phyloP scores from a whole-genome alignment of 2,113 vertebrate species.

The Tachysurus fulvidraco region DNA sequence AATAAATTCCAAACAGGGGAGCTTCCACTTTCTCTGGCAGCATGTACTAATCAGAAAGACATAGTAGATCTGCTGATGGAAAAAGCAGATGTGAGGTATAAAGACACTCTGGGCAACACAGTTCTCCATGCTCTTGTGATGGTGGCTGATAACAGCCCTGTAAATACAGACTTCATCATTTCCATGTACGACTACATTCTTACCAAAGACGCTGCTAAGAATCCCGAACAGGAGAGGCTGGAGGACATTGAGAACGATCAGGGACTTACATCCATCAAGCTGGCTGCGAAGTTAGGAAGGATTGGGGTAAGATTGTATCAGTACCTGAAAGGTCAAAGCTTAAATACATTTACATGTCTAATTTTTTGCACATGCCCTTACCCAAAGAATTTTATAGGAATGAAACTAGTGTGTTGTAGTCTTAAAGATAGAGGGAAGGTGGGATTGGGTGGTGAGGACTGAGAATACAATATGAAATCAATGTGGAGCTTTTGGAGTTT shows the following conservation, averaged over 20 bases:
- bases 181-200: slow-evolving; percentile 90
- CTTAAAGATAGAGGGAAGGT: neutral
- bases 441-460: neutral
- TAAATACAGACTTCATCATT: slow-evolving; percentile 89
- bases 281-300: slow-evolving; percentile 91
- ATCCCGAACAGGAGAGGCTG: slow-evolving; percentile 77
- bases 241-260: slow-evolving; percentile 84
- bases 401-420: neutral
- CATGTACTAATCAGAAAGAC: slow-evolving; percentile 93
- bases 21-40: slow-evolving; percentile 89
- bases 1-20: slow-evolving; percentile 78
- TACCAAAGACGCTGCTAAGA: slow-evolving; percentile 74
- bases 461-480: neutral
- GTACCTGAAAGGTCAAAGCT: neutral
- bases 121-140: slow-evolving; percentile 89
- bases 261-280: slow-evolving; percentile 83
- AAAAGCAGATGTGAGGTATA: slow-evolving; percentile 66
- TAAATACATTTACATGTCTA: neutral
- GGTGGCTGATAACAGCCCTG: slow-evolving; percentile 82
- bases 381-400: too few relatives aligned
- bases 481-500: neutral
- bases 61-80: slow-evolving; percentile 87
- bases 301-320: slow-evolving; percentile 75
- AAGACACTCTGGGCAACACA: slow-evolving; percentile 86
- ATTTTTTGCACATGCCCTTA: neutral